Evolutionary conservation across 2,888 invertebrate species (phyloP), one percentile per base, ranked within the genome.

Genomic region (Magallana nippona): DNA sequence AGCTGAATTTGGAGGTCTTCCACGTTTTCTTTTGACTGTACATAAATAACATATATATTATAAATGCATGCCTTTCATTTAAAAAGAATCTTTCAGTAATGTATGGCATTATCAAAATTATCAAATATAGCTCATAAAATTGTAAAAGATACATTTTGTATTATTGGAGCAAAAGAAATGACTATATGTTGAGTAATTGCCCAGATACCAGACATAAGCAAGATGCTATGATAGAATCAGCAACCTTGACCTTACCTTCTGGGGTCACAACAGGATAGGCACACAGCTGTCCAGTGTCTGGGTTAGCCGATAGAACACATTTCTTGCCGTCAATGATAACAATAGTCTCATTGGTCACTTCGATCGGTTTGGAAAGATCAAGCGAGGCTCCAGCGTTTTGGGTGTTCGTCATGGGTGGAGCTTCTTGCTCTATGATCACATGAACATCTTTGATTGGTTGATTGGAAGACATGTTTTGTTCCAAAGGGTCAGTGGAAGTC

Each of bases 281-380:
- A 88, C 93, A 92, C 58, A 94, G 89, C 86, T 93, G 92, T 3
- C 93, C 93, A 0, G 93, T 93, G n/a, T 92, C 91, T 2, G 92
- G 91, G 84, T 94, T 92, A 13, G 93, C 90, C 84, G 93, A 92
- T 78, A 94, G 88, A 71, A 94, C 89, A 91, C 94, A 94, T 83
- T 94, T 94, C 90, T 93, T 93, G 8, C 94, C 94, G 82, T 93
- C 93, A 1, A 94, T 92, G 11, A 92, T 90, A 11, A 94, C 93
- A 55, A 94, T 90, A 44, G 93, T 93, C 63, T 92, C 90, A 22
- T 93, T 91, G 10, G 89, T 90, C 58, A 93, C 89, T 19, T 90
- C 88, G 55, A 93, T 93, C 10, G 93, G 93, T 84, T 89, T 88
- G 27, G 88, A 87, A 3, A 92, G 85, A 84, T 92, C 92, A 5